Percentiles rank a stretch among this genome's conserved stretches.
Conservation (phyloP, 2,888 invertebrate species). For the Phyllotreta cruciferae region DNA sequence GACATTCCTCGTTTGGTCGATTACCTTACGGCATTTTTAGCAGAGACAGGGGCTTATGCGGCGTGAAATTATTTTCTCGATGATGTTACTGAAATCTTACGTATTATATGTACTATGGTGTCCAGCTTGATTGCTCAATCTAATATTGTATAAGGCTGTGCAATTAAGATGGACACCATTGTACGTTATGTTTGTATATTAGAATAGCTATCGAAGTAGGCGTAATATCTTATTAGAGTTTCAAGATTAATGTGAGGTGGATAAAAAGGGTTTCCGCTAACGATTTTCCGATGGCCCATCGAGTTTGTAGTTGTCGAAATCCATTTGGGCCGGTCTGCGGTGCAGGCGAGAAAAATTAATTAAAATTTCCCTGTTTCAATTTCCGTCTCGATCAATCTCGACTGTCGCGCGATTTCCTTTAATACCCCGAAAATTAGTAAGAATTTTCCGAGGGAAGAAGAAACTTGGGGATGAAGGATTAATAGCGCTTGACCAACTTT, state of each 20-base stretch:
- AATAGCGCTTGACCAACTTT: conserved; percentile 17
- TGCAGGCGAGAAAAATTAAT: conserved; percentile 22
- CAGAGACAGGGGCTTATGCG: too few relatives aligned
- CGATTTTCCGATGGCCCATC: neutral
- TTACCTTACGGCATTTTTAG: too few relatives aligned
- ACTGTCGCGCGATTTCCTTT: conserved; percentile 26
- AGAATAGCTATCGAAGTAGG: too few relatives aligned
- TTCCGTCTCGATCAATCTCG: conserved; percentile 26
- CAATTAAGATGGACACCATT: too few relatives aligned
- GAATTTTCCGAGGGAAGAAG: conserved; percentile 9
- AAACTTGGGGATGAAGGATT: conserved; percentile 15
- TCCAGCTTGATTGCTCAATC: too few relatives aligned
- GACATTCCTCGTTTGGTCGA: too few relatives aligned
- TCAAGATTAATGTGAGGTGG: neutral
- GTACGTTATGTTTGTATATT: too few relatives aligned
- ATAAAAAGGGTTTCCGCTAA: neutral
- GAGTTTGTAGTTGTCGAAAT: conserved; percentile 4
- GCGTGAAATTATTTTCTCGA: too few relatives aligned
- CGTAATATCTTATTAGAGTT: neutral
- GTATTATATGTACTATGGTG: too few relatives aligned
- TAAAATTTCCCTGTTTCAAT: conserved; percentile 26
- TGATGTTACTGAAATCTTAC: too few relatives aligned
- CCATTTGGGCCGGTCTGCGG: conserved; percentile 14
- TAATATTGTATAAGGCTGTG: too few relatives aligned
- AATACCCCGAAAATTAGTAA: conserved; percentile 24